Base-by-base conservation (phyloP, 2,113 vertebrate species). In the Rhinopithecus roxellana region DNA sequence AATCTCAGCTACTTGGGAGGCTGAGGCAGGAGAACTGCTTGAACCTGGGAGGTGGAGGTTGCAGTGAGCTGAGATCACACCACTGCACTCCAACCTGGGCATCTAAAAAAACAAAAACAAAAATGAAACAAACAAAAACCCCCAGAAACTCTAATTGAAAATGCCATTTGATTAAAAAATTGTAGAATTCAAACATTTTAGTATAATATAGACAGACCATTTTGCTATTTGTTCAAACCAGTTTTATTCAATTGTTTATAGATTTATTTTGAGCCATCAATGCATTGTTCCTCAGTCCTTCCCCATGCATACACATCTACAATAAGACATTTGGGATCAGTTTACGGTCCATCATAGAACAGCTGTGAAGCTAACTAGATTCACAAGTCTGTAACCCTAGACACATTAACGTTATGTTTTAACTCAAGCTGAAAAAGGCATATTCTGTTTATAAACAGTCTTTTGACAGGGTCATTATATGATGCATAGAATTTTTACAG, bases 241-340 rank as follows among this genome's bases (percentile, higher is more conserved):
- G 22, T 50, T 18, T 92, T 87, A 81, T 14, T 96, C 7, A 95
- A 57, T 22, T 89, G 27, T 57, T 95, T 81, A 84, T 6, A 74
- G 55, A 88, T 88, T 96, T 96, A 69, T 89, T 93, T 23, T 93
- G 61, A 97, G 69, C 22, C 48, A 94, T 90, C 59, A 88, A 92
- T 18, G 94, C 7, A 94, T 70, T 45, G 13, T 92, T 91, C 61
- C 52, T 91, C 32, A 82, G 22, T 87, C 22, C 5, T 86, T 92
- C 3, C 23, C 16, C 14, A 43, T 83, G 40, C 35, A 96, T 79
- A 94, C 2, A 81, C 16, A 90, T 84, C 70, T 92, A 3, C 10
- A 82, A 69, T 72, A 89, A 69, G 32, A 81, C 81, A 94, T 35
- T 43, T 81, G 38, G n/a, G 32, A 87, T 93, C 43, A 72, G 22